Percentiles rank a stretch among this genome's conserved stretches.
These are phyloP conservation scores for Lasius fuliginosus DNA, from an alignment of 2,888 invertebrate genomes.

Conservation along the genomic window DNA sequence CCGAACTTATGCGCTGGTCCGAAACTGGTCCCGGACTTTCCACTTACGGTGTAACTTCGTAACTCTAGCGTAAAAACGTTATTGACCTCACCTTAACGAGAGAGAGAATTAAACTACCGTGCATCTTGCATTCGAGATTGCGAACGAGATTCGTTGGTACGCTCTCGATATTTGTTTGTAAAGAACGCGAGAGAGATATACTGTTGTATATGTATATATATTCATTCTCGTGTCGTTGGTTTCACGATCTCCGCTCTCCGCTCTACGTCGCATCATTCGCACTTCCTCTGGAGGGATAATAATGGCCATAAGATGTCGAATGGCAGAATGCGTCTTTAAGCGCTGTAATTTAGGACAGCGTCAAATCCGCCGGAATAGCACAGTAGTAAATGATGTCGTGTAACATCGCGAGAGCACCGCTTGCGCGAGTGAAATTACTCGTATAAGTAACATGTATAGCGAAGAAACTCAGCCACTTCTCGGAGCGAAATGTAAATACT, in stretches of 20 bases:
- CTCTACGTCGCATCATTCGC: neutral
- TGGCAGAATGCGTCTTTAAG: conserved; percentile 34
- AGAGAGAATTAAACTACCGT: conserved; percentile 32
- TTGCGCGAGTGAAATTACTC: conserved; percentile 48
- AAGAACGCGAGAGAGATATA: conserved; percentile 6
- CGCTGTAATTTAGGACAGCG: conserved; percentile 36
- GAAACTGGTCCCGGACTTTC: conserved; percentile 20
- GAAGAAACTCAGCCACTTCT: conserved; percentile 28
- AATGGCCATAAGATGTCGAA: conserved; percentile 18
- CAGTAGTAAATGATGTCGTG: neutral
- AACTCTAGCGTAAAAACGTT: conserved; percentile 49
- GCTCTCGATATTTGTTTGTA: neutral
- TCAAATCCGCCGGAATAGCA: conserved; percentile 48
- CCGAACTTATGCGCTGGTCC: conserved; percentile 41
- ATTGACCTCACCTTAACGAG: conserved; percentile 48
- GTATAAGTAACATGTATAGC: conserved; percentile 36
- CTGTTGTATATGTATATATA: neutral
- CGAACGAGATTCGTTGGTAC: neutral
- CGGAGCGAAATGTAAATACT: conserved; percentile 47
- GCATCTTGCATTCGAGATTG: neutral
- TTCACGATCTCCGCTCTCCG: conserved; percentile 10
- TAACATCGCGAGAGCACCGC: conserved; percentile 22
- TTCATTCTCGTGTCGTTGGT: conserved; percentile 7
- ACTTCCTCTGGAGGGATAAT: conserved; percentile 4
- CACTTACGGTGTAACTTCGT: neutral